Evolutionary conservation across 2,797 vertebrate species (phyloP).

Genomic region (Telmatherina bonti): DNA sequence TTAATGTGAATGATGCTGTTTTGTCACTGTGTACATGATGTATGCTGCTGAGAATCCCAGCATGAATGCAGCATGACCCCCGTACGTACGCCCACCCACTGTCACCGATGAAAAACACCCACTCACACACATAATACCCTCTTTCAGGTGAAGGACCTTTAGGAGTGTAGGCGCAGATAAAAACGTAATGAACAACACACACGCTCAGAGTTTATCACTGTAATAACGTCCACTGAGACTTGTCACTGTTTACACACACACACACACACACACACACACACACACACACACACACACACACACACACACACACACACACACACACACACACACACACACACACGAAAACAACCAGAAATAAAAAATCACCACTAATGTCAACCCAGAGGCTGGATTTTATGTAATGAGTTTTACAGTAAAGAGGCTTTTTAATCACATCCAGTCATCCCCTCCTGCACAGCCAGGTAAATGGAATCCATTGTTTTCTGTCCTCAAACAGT

Average conservation of each 20-base stretch:
- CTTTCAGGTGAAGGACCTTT: slow-evolving; percentile 25
- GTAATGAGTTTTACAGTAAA: slow-evolving; percentile 37
- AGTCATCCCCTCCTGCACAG: neutral
- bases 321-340: neutral
- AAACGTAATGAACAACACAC: slow-evolving; percentile 17
- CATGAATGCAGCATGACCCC: neutral
- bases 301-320: neutral
- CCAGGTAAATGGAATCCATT: neutral
- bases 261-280: neutral
- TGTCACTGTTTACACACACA: no score
- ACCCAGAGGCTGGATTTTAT: slow-evolving; percentile 16
- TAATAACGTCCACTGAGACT: slow-evolving; percentile 9
- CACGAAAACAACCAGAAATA: slow-evolving; percentile 10
- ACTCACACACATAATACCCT: neutral
- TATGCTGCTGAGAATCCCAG: neutral
- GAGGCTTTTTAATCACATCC: slow-evolving; percentile 34
- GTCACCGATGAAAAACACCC: slow-evolving; percentile 5
- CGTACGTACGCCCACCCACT: neutral
- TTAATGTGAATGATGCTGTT: neutral
- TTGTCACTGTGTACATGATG: neutral
- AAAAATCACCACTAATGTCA: slow-evolving; percentile 26
- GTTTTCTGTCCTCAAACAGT: neutral
- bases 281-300: neutral
- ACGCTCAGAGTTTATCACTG: slow-evolving; percentile 19
- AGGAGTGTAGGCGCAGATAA: slow-evolving; percentile 13